Conservation (phyloP, 2,797 vertebrate species). For the Malacoctenus gilli region DNA sequence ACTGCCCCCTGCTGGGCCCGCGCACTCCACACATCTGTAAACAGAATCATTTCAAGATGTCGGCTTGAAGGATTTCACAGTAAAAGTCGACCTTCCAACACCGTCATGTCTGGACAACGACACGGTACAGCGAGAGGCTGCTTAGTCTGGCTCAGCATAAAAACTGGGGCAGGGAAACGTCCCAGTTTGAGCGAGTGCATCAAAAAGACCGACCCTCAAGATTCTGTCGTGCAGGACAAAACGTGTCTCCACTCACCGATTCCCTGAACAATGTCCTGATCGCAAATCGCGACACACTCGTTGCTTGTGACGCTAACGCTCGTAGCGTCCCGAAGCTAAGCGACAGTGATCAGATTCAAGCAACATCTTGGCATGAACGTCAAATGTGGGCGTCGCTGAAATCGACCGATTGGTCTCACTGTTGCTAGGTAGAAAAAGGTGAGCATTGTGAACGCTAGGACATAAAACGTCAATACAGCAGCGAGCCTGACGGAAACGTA, state of each 20-base stretch:
- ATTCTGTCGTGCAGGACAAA: no score
- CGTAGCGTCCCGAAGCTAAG: slow-evolving; percentile 21
- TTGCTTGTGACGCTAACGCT: no score
- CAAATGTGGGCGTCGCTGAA: background rate
- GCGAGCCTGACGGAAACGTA: background rate
- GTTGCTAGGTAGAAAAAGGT: slow-evolving; percentile 1
- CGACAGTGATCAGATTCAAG: background rate
- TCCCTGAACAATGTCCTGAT: no score
- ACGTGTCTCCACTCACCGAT: no score
- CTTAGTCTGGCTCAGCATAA: background rate
- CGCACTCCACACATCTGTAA: slow-evolving; percentile 1
- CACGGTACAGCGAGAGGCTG: background rate
- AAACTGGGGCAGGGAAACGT: background rate
- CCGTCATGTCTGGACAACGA: background rate
- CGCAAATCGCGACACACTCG: no score
- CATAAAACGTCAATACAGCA: background rate
- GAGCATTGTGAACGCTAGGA: no score
- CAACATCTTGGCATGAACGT: background rate
- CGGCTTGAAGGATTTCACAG: no score
- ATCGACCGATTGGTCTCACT: slow-evolving; percentile 9
- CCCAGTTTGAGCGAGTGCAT: no score
- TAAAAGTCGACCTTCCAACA: no score
- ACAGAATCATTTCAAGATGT: no score
- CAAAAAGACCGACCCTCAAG: no score
- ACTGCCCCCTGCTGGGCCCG: slow-evolving; percentile 45